phyloP scores from a whole-genome alignment of 2,888 invertebrate genomes.

The Lomographa bimaculata region DNA sequence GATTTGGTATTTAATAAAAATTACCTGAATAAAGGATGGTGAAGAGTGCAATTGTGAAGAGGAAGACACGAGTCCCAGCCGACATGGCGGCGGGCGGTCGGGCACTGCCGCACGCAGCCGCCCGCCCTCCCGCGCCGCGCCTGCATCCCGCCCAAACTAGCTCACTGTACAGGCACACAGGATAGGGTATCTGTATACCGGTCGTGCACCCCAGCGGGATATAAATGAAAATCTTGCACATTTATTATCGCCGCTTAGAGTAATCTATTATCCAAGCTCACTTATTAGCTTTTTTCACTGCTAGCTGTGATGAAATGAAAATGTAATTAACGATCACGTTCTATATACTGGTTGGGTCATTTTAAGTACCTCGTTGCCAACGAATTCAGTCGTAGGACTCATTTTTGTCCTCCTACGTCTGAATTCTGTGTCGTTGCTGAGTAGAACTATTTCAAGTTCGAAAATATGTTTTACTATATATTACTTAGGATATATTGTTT shows the following conservation, averaged over 20 bases:
- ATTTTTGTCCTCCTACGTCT: too few species aligned
- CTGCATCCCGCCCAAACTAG: conserved; percentile 36
- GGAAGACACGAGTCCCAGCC: conserved; percentile 69
- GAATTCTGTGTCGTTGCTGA: too few species aligned
- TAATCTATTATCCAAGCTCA: conserved; percentile 2
- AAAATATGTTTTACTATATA: too few species aligned
- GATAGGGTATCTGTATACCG: not conserved
- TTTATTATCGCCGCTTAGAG: conserved; percentile 6
- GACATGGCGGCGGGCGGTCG: conserved; percentile 70
- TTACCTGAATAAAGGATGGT: conserved; percentile 76
- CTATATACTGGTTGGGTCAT: too few species aligned
- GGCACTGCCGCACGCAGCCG: conserved; percentile 66
- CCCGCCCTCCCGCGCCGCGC: conserved; percentile 35
- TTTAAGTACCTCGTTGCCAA: too few species aligned
- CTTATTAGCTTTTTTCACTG: conserved; percentile 1
- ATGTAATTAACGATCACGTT: too few species aligned
- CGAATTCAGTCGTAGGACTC: too few species aligned
- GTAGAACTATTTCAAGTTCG: too few species aligned
- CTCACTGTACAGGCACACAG: conserved; percentile 12
- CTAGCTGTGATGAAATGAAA: too few species aligned
- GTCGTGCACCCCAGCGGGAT: conserved; percentile 6
- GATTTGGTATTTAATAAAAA: conserved; percentile 13
- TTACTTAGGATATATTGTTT: too few species aligned
- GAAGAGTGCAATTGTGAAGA: conserved; percentile 62
- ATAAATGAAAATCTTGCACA: conserved; percentile 3